Evolutionary conservation across 2,888 invertebrate species (phyloP).

Genomic region (Apamea monoglypha): DNA sequence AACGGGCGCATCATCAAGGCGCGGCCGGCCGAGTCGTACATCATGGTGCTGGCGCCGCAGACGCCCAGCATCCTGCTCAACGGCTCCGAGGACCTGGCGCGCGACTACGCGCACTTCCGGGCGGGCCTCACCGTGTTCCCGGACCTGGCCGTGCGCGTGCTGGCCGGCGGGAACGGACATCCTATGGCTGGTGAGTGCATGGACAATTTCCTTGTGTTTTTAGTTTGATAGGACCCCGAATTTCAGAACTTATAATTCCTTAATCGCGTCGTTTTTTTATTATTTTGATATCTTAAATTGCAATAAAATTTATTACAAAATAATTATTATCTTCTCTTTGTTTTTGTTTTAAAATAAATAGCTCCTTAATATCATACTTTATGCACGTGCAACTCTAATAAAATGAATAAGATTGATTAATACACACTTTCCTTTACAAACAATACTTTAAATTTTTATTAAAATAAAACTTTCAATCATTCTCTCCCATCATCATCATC

Average conservation of each 20-base stretch:
- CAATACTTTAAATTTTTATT: too few relatives aligned
- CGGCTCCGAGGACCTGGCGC: constrained; percentile 95
- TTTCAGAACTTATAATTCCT: background rate
- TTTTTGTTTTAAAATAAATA: too few relatives aligned
- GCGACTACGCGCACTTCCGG: constrained; percentile 96
- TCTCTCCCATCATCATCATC: too few relatives aligned
- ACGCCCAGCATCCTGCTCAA: constrained; percentile 95
- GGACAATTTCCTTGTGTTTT: background rate
- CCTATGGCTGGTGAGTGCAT: constrained; percentile 63
- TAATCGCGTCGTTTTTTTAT: background rate
- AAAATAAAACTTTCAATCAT: too few relatives aligned
- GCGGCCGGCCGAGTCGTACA: constrained; percentile 94
- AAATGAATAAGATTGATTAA: too few relatives aligned
- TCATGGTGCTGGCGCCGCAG: constrained; percentile 96
- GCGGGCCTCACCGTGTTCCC: constrained; percentile 97
- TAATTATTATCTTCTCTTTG: too few relatives aligned
- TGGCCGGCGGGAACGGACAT: constrained; percentile 71
- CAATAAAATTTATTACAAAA: too few relatives aligned
- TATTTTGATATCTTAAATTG: background rate
- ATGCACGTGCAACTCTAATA: too few relatives aligned
- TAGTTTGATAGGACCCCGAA: background rate
- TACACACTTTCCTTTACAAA: too few relatives aligned
- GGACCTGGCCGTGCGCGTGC: constrained; percentile 94
- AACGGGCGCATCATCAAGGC: constrained; percentile 93
- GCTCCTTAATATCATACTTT: too few relatives aligned